Conservation (phyloP, 2,113 vertebrate genomes). For the Hydropotes inermis region DNA sequence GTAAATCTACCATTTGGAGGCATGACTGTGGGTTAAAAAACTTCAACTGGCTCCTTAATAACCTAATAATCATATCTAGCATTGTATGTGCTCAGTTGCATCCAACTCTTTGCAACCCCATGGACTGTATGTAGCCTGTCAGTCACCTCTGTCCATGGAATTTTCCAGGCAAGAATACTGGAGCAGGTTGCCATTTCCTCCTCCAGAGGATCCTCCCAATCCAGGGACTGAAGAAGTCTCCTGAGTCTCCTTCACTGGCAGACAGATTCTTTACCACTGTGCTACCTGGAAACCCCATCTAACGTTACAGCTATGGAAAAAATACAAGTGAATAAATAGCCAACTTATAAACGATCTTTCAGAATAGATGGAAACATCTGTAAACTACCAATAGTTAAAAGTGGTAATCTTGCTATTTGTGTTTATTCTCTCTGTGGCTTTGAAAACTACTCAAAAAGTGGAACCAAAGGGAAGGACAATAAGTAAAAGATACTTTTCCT, state of each 20-base stretch:
- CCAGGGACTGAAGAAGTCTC: neutral
- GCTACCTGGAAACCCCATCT: neutral
- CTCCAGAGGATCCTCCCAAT: neutral
- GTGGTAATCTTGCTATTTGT: neutral
- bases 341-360: neutral
- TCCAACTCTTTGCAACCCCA: neutral
- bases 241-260: neutral
- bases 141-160: neutral
- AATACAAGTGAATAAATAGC: neutral
- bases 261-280: neutral
- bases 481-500: neutral
- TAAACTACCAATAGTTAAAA: neutral
- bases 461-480: neutral
- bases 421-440: slow-evolving; percentile 16
- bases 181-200: neutral
- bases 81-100: neutral
- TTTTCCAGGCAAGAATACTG: neutral
- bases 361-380: neutral
- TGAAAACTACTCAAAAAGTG: slow-evolving; percentile 8
- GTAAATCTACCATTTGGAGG: neutral
- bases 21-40: neutral
- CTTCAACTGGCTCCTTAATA: neutral
- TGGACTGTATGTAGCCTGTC: neutral
- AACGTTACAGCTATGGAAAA: neutral
- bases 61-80: neutral